Evolutionary conservation across 2,113 vertebrate genomes (phyloP).

Genomic region (Rhinogobius similis): DNA sequence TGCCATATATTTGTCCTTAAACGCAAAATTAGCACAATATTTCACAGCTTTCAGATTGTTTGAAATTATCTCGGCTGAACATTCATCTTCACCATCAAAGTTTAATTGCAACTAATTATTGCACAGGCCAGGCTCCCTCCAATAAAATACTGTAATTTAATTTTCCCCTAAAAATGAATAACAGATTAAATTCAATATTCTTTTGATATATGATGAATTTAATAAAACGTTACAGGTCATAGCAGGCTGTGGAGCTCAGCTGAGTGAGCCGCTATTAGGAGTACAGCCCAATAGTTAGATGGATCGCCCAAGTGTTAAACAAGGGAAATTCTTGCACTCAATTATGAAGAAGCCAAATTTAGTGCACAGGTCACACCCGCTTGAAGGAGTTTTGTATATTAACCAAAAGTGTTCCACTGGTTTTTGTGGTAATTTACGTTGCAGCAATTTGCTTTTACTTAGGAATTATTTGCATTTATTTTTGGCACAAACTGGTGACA

Average conservation of each 20-base stretch:
- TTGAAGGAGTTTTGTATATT: conserved; percentile 9
- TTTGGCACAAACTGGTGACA: too few relatives aligned
- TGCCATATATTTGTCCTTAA: neutral
- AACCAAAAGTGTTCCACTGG: too few relatives aligned
- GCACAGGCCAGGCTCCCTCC: conserved; percentile 28
- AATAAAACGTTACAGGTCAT: conserved; percentile 49
- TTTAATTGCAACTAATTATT: conserved; percentile 54
- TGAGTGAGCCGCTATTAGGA: conserved; percentile 31
- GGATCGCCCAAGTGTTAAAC: conserved; percentile 37
- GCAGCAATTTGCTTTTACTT: too few relatives aligned
- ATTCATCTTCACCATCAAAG: conserved; percentile 26
- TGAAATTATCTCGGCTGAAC: conserved; percentile 8
- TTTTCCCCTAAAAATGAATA: conserved; percentile 45
- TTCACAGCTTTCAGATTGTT: conserved; percentile 14
- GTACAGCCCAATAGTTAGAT: conserved; percentile 12
- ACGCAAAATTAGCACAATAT: conserved; percentile 12
- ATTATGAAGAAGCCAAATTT: conserved; percentile 23
- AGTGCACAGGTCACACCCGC: neutral
- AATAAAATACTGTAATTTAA: conserved; percentile 49
- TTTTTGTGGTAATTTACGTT: too few relatives aligned
- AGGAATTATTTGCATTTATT: too few relatives aligned
- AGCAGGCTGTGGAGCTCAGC: conserved; percentile 15
- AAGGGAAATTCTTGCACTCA: conserved; percentile 24
- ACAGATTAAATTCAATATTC: conserved; percentile 44
- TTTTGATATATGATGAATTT: conserved; percentile 53